Evolutionary conservation across 2,888 invertebrate species (phyloP).

Genomic region (Hermaeophaga mercurialis): DNA sequence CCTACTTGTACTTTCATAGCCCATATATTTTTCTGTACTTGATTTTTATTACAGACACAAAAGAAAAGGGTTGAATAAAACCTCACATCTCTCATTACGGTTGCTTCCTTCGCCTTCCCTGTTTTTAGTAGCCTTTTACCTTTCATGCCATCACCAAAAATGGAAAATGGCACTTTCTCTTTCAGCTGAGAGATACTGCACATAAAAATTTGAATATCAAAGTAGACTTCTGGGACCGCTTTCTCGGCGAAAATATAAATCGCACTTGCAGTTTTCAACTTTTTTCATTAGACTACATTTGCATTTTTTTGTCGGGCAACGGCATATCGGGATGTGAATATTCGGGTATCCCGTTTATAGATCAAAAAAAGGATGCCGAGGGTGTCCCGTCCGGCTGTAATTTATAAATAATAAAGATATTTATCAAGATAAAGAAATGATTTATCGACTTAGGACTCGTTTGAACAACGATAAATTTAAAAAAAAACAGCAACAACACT

Average conservation of each 20-base stretch:
- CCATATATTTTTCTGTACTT: too few relatives aligned
- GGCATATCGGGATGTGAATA: constrained; percentile 9
- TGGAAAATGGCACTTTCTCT: constrained; percentile 15
- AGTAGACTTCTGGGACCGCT: constrained; percentile 26
- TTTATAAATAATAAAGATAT: constrained; percentile 16
- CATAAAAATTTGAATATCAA: constrained; percentile 41
- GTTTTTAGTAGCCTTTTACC: constrained; percentile 6
- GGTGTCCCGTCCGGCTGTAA: not conserved
- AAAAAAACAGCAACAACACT: too few relatives aligned
- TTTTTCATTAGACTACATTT: constrained; percentile 34
- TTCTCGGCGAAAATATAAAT: constrained; percentile 34
- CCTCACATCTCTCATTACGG: too few relatives aligned
- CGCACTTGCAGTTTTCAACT: constrained; percentile 33
- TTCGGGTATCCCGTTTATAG: not conserved
- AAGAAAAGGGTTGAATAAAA: too few relatives aligned
- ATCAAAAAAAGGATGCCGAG: too few relatives aligned
- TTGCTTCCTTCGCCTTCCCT: too few relatives aligned
- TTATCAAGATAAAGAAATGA: too few relatives aligned
- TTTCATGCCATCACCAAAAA: constrained; percentile 20
- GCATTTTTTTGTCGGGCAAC: constrained; percentile 24
- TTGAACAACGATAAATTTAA: too few relatives aligned
- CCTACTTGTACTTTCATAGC: too few relatives aligned
- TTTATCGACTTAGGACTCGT: too few relatives aligned
- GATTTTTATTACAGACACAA: too few relatives aligned
- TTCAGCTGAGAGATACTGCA: constrained; percentile 20